A percentile compares a stretch with the other conserved stretches of the same genome.
Evolutionary conservation across 2,888 invertebrate genomes (phyloP).

Genomic region (Anthrax anthrax): DNA sequence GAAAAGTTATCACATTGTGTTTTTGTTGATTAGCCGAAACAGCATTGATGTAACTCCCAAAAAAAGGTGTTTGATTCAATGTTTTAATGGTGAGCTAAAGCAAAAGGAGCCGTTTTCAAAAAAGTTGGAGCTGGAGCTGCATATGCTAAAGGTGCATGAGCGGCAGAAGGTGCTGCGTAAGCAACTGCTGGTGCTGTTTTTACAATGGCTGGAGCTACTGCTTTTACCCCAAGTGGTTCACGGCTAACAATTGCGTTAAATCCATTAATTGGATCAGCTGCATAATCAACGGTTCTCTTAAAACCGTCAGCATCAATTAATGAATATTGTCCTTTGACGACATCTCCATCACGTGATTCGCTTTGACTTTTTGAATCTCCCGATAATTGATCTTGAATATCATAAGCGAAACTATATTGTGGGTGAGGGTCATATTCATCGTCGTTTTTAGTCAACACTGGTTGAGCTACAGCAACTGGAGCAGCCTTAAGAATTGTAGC

Average conservation of each 20-base stretch:
- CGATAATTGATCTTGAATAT: conserved; percentile 31
- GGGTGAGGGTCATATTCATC: conserved; percentile 33
- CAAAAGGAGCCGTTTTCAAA: background rate
- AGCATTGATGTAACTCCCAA: background rate
- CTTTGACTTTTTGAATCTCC: conserved; percentile 34
- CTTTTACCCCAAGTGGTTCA: background rate
- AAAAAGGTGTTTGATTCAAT: background rate
- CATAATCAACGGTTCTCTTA: conserved; percentile 33
- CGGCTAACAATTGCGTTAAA: conserved; percentile 34
- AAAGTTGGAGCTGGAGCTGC: background rate
- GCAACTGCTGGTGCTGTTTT: background rate
- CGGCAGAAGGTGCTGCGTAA: background rate
- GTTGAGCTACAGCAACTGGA: background rate
- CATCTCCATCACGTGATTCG: conserved; percentile 33
- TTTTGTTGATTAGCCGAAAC: background rate
- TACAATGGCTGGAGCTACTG: background rate
- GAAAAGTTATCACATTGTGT: too few relatives aligned
- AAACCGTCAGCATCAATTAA: conserved; percentile 34
- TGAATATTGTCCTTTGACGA: conserved; percentile 34
- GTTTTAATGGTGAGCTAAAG: background rate
- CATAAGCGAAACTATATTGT: conserved; percentile 33
- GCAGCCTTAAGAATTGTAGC: background rate
- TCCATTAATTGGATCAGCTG: conserved; percentile 32
- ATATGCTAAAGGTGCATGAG: background rate
- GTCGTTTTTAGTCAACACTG: conserved; percentile 1